Evolutionary conservation across 2,888 invertebrate genomes (phyloP), one percentile per base, ranked within the genome.

Genomic region (Cantharis flavilabris): DNA sequence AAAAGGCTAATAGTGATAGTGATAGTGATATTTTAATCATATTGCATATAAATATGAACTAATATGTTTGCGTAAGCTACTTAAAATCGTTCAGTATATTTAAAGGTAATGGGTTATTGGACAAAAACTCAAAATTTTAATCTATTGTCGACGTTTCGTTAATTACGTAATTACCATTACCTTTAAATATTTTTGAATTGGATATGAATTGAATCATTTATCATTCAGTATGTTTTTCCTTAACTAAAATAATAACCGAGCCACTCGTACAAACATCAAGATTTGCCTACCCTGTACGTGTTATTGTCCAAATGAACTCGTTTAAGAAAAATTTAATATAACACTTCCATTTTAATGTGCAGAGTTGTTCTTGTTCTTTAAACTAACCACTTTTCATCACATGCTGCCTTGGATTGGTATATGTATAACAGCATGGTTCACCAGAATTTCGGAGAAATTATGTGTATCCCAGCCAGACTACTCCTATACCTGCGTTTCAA

Each of bases 391-490:
- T 77, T 78, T 77, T 75, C 49, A 49, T 77, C 76, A 80, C 80
- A 81, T 80, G 84, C 81, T 83, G 83, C 82, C 83, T 80, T 80
- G 82, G 80, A 81, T 79, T 77, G 70, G 67, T 70, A 71, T 75
- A 20, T 73, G 72, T 76, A 72, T 20, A 76, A 69, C 78, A 80
- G 86, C 92, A 93, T 88, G 93, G 93, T 84, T 94, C 94, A 84
- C 93, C 94, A 83, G 89, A 89, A 82, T 86, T 87, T 78, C 84
- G 87, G 82, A 86, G 89, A 79, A 93, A 93, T 88, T 93, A 93
- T 89, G 93, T 94, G 83, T 93, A 94, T 89, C 94, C 94, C 82
- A 92, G 91, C 85, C 92, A 92, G 77, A 90, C 91, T 82, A 90
- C 92, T 78, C 91, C 92, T 75, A 92, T 92, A 88, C 92, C 91